phyloP scores from a whole-genome alignment of 2,113 vertebrate species.

The Leptobrachium ailaonicum region DNA sequence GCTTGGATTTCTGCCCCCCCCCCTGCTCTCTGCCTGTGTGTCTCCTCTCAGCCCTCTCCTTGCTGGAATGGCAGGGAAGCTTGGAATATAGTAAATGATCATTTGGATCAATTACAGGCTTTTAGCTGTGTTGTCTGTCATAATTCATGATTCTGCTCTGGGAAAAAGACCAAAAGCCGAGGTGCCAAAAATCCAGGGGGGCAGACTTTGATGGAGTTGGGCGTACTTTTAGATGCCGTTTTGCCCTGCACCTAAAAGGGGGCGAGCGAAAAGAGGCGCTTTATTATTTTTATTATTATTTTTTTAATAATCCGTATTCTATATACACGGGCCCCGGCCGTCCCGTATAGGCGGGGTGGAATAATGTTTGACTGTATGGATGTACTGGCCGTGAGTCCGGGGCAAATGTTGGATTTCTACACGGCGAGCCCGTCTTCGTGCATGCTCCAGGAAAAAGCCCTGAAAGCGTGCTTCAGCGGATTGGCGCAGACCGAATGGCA shows the following conservation, averaged over 20 bases:
- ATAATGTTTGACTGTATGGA: slow-evolving; percentile 97
- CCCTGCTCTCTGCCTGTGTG: slow-evolving; percentile 56
- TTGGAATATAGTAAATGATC: slow-evolving; percentile 82
- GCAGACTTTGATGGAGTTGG: slow-evolving; percentile 97
- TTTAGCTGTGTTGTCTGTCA: slow-evolving; percentile 81
- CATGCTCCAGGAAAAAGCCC: slow-evolving; percentile 89
- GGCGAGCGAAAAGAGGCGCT: slow-evolving; percentile 63
- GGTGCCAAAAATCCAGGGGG: slow-evolving; percentile 77
- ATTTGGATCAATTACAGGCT: slow-evolving; percentile 83
- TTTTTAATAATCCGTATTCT: too few relatives aligned
- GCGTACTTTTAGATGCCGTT: slow-evolving; percentile 80
- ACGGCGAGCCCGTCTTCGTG: slow-evolving; percentile 88
- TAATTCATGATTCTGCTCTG: slow-evolving; percentile 89
- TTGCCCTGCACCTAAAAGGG: slow-evolving; percentile 76
- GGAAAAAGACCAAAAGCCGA: slow-evolving; percentile 82
- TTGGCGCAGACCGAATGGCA: slow-evolving; percentile 89
- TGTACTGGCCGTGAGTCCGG: slow-evolving; percentile 84
- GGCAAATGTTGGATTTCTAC: slow-evolving; percentile 88
- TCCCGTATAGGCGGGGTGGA: slow-evolving; percentile 66
- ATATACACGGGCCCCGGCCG: slow-evolving; percentile 56
- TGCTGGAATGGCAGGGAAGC: slow-evolving; percentile 74
- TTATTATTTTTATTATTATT: slow-evolving; percentile 39
- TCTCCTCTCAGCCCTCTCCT: slow-evolving; percentile 65
- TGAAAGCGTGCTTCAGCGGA: slow-evolving; percentile 88
- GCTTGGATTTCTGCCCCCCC: slow-evolving; percentile 66